These are phyloP conservation scores for Echiichthys vipera DNA, from an alignment of 2,797 vertebrate species.

Conservation along the genomic window DNA sequence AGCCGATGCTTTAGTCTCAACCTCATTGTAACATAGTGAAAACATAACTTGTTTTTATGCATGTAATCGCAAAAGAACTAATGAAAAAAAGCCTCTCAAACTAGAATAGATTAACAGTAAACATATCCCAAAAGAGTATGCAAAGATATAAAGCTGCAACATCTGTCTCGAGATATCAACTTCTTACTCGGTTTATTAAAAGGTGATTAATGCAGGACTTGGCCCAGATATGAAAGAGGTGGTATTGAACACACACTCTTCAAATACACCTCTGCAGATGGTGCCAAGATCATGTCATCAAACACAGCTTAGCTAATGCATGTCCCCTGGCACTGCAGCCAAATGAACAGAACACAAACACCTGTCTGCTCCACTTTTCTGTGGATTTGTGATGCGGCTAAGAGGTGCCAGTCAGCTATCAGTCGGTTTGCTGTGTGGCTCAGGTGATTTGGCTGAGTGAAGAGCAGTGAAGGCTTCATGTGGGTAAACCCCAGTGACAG, in stretches of 20 bases:
- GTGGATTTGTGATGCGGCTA: slow-evolving; percentile 44
- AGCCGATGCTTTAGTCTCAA: slow-evolving; percentile 4
- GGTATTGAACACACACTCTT: slow-evolving; percentile 49
- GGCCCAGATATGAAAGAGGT: slow-evolving; percentile 52
- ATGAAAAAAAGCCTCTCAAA: slow-evolving; percentile 26
- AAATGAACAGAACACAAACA: slow-evolving; percentile 62
- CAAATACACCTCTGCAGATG: slow-evolving; percentile 62
- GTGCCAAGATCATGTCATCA: slow-evolving; percentile 78
- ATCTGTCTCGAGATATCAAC: slow-evolving; percentile 54
- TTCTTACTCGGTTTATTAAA: slow-evolving; percentile 54
- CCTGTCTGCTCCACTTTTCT: slow-evolving; percentile 67
- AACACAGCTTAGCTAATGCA: slow-evolving; percentile 64
- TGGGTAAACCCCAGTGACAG: slow-evolving; percentile 66
- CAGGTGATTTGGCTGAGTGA: slow-evolving; percentile 49
- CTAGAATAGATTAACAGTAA: slow-evolving; percentile 41
- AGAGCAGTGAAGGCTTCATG: slow-evolving; percentile 33
- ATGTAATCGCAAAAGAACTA: not conserved
- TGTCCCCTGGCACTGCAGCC: slow-evolving; percentile 61
- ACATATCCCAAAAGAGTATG: slow-evolving; percentile 11
- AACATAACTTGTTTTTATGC: slow-evolving; percentile 16
- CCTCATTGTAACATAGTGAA: not conserved
- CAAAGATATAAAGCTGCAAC: slow-evolving; percentile 34
- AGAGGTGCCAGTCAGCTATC: slow-evolving; percentile 65
- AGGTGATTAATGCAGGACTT: slow-evolving; percentile 58
- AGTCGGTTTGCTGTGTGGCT: slow-evolving; percentile 30